Base-by-base conservation (phyloP, 2,797 vertebrate genomes). In the Sebastes baramenuke region DNA sequence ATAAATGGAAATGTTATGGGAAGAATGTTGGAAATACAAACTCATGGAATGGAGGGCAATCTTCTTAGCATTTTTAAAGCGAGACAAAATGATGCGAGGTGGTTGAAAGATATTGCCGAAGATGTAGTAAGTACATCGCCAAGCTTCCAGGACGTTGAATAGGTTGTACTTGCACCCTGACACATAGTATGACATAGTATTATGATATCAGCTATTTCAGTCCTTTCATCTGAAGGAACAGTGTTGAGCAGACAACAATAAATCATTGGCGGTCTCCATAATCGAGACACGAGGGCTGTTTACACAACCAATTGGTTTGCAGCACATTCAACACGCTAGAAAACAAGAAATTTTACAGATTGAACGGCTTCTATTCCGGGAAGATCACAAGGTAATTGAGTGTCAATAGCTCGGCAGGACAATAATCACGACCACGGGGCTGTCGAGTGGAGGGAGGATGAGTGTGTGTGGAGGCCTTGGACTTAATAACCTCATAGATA, bases 401-500 rank as follows among this genome's bases (percentile, higher is more conserved):
- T 82, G 88, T 92, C 88, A 89, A 87, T 88, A 82, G 77, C 82
- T 4, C 46, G 73, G 66, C 66, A 16, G 77, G 82, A 76, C 82
- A 87, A 92, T 87, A 90, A 90, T 80, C 85, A 76, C 24, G 22
- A 67, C 56, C 34, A 11, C 2, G 13, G 62, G 42, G 80, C 70
- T 79, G n/a, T 32, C 2, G 38, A 80, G 65, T 32, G 65, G 38
- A 8, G 54, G 66, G 46, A 46, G 46, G 69, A 25, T 5, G 72
- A 69, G 52, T n/a, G 46, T 61, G 70, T 59, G 73, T 65, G 72
- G 49, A 72, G 77, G 74, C 80, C 75, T 73, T 59, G 71, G 83
- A 91, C 70, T 87, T 86, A 88, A 94, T 86, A 87, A 82, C 81
- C 80, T 75, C 72, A 18, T 14, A 72, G 80, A 88, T 78, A 77